Evolutionary conservation across 1,140 invertebrate genomes (phyloP), one percentile per base, ranked within the genome.

Genomic region (Hypsibius dujardini): DNA sequence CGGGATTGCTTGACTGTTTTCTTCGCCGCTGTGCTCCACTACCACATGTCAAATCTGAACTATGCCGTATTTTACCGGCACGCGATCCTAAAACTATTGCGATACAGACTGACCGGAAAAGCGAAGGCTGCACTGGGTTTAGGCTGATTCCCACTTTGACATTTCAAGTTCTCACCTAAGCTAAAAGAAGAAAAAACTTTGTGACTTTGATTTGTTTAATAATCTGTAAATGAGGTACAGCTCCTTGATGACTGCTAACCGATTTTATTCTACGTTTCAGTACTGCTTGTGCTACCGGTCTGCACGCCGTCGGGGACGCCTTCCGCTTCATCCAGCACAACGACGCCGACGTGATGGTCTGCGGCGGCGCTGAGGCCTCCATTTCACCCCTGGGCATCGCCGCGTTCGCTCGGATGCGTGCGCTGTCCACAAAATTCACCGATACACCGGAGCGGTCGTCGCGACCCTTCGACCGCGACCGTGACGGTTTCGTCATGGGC

Each of bases 401-500:
- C 59, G 90, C 87, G 1, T 95, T 95, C 81, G 87, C 87, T 79
- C 81, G 81, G 47, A 81, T 84, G 78, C 75, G 81, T 69, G 84
- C 82, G 7, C 78, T 96, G 1, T 87, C 87, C 75, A 93, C 90
- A n/a, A 84, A 84, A 45, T 91, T 85, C 75, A 95, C 95, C 80
- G 85, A 91, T 70, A 78, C 79, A 69, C 92, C 93, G 0, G 73
- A 81, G 59, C 82, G 86, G 77, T 86, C 92, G 2, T 95, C 93
- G 0, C 83, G 94, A 76, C 95, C 95, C 1, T 98, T 98, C 83
- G 95, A 98, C 79, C 86, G 85, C 73, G 80, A 85, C 47, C 82
- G 95, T 71, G 90, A 95, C 80, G 95, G 95, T n/a, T 98, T 98
- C 84, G 92, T 98, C 0, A 95, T 98, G 89, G 91, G 92, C 1